Evolutionary conservation across 2,888 invertebrate species (phyloP), one percentile per base, ranked within the genome.

Genomic region (Sialis fuliginosa): DNA sequence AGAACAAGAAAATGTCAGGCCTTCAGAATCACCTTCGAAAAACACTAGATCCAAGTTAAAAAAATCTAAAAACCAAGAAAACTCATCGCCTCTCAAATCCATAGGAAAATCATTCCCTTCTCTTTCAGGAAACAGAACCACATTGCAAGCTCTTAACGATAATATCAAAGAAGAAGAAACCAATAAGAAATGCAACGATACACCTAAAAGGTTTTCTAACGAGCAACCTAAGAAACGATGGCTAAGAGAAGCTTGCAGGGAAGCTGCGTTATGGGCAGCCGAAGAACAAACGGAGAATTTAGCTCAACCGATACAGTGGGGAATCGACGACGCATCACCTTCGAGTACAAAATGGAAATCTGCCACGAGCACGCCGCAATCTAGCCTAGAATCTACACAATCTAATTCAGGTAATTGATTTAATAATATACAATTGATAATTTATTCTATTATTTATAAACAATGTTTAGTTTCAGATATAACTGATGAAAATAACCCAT

Each of bases 191-290:
- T 22, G 22, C 22, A 22, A 22, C 22, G 22, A 22, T 4, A 45
- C 45, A 8, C 45, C 45, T 10, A 39, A 35, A 6, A 10, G 39
- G n/a, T n/a, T 34, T 6, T n/a, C 12, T 30, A 45, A 53, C 33
- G 57, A 58, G 49, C 48, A 70, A 52, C 75, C 75, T 12, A 77
- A 77, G 57, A 75, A 75, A 55, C 65, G 75, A 22, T 76, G 75
- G 75, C 57, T 76, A 9, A 62, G 72, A 2, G 74, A 74, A 58
- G 74, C 73, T 4, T 65, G 66, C 42, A 56, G 67, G 35, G 69
- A 71, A 49, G 55, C 54, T 13, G 53, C 52, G 5, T 48, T 54
- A 12, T 53, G 56, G 53, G 54, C 51, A 6, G 48, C 46, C 42
- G 58, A 60, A 48, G 60, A 61, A 48, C 61, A 62, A 48, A 58